Evolutionary conservation across 2,113 vertebrate species (phyloP), one percentile per base, ranked within the genome.

Genomic region (Pseudonaja textilis): DNA sequence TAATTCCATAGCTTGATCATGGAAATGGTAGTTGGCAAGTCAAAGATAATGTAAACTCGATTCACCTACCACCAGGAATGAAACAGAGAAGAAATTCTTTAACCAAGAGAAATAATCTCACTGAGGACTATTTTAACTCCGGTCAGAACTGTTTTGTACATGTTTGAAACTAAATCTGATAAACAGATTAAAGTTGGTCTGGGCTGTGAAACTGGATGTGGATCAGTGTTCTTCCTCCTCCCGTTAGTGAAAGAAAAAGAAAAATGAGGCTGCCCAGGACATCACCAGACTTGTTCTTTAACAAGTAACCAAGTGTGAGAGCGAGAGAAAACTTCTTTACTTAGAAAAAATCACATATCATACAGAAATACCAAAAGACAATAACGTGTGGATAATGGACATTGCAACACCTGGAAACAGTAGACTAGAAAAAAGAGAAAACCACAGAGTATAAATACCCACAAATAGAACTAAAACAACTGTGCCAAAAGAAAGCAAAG

Each of bases 1-100:
- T 99, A 99, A 96, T 99, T 99, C 99, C 99, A 99, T 92, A 99
- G 95, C 96, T 99, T 99, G 96, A 99, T 99, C 99, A 99, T 99
- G 85, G 99, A 99, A 94, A 99, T 98, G 0, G 98, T 99, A 64
- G 98, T 98, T 6, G 99, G 99, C 95, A 98, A 97, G 96, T 99
- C 99, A 92, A 99, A 99, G 96, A 99, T 98, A 91, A 99, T 98
- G 94, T 99, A 99, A 0, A 99, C 98, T 11, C 98, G 98, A 95
- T 99, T 99, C 95, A 99, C 99, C 99, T 99, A 94, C 88, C 95
- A 39, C 10, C 55, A 42, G 34, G 94, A 95, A 94, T 90, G 89
- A 92, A 47, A 93, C 87, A 29, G 94, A 93, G 50, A 92, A 74
- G 86, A 94, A 94, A 85, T 90, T 88, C 47, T 4, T 39, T 57